phyloP scores from a whole-genome alignment of 2,797 vertebrate species.

The Lepilemur septentrionalis region DNA sequence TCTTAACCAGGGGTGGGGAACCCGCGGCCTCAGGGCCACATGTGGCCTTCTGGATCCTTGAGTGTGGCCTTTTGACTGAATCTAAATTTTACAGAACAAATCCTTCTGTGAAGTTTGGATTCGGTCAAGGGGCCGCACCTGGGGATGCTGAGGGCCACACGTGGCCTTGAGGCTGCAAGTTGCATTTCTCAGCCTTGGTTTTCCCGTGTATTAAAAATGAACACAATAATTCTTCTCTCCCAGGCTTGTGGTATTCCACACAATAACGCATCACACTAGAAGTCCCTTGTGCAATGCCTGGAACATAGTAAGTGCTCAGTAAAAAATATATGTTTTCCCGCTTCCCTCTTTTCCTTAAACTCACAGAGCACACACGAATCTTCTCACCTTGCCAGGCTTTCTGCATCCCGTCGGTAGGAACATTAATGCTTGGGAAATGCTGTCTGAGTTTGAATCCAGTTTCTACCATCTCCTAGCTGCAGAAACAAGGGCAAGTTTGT shows the following conservation, averaged over 20 bases:
- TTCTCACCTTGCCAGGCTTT: background rate
- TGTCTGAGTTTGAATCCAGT: background rate
- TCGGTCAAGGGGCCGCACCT: background rate
- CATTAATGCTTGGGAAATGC: rapidly evolving
- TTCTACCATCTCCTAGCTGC: background rate
- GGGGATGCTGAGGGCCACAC: background rate
- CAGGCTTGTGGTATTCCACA: too few species aligned
- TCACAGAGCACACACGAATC: rapidly evolving
- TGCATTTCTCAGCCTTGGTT: background rate
- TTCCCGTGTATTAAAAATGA: background rate
- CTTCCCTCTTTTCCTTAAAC: background rate
- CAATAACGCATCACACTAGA: background rate
- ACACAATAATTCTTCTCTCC: background rate
- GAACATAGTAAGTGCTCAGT: background rate
- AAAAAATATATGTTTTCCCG: background rate
- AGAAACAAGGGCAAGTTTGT: background rate
- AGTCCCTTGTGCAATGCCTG: background rate
- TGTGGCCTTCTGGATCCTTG: background rate
- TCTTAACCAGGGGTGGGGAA: background rate
- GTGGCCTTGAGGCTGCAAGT: background rate
- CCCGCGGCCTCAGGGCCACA: background rate
- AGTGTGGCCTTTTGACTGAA: background rate
- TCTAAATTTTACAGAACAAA: background rate
- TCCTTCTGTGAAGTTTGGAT: background rate
- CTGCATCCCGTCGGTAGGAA: background rate